phyloP scores from a whole-genome alignment of 1,140 invertebrate genomes.

The Brachionus paranguensis region DNA sequence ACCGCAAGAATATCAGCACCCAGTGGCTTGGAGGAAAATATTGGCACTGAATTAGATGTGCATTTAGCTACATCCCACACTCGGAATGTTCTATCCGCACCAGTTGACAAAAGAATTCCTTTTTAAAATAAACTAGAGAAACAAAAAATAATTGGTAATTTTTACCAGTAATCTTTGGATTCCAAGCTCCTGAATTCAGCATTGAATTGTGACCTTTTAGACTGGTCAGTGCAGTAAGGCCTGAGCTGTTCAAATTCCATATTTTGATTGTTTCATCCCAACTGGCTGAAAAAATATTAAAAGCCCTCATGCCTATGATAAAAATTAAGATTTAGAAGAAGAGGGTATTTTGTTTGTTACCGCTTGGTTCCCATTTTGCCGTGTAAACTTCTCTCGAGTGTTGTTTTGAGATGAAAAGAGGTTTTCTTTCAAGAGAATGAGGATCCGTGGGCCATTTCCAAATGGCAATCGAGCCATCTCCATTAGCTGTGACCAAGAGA shows the following conservation, averaged over 20 bases:
- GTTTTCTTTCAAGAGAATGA: neutral
- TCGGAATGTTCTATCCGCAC: slow-evolving; percentile 9
- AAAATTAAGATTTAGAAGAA: neutral
- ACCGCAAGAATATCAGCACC: neutral
- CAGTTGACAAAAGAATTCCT: slow-evolving; percentile 8
- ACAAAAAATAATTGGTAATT: neutral
- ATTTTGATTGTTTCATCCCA: slow-evolving; percentile 40
- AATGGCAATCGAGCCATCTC: slow-evolving; percentile 32
- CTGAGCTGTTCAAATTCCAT: slow-evolving; percentile 4
- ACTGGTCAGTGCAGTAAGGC: neutral
- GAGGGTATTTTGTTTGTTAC: neutral
- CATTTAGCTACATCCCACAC: slow-evolving; percentile 6
- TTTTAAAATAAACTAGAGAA: neutral
- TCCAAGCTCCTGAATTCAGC: slow-evolving; percentile 6
- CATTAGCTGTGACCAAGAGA: slow-evolving; percentile 14
- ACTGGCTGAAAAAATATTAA: slow-evolving; percentile 22
- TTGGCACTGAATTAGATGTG: neutral
- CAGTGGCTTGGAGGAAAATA: neutral
- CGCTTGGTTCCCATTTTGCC: slow-evolving; percentile 27
- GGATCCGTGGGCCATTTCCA: slow-evolving; percentile 14
- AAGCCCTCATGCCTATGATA: neutral
- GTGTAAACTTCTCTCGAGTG: slow-evolving; percentile 1
- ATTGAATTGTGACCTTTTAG: neutral
- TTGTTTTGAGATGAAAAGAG: neutral
- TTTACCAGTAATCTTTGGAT: neutral